phyloP scores from a whole-genome alignment of 2,888 invertebrate species.

The Neocrepidodera transversa region DNA sequence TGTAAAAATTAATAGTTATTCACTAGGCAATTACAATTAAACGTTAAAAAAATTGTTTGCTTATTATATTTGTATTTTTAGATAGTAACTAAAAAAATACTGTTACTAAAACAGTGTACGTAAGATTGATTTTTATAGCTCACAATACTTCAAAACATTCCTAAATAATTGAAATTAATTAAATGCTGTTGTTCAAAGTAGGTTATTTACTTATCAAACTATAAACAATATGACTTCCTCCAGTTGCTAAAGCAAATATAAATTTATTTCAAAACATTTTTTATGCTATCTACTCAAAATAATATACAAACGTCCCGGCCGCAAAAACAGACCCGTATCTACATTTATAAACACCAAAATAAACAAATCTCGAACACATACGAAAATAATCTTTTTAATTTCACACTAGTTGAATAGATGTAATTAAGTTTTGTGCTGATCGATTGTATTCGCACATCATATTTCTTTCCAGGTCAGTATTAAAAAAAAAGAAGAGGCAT shows the following conservation, averaged over 20 bases:
- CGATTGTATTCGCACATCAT: slow-evolving; percentile 30
- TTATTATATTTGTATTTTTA: too few species aligned
- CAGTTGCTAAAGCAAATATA: slow-evolving; percentile 23
- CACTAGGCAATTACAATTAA: too few species aligned
- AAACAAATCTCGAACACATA: slow-evolving; percentile 36
- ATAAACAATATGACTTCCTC: slow-evolving; percentile 30
- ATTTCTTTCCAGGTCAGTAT: slow-evolving; percentile 9
- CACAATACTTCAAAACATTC: too few species aligned
- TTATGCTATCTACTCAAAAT: slow-evolving; percentile 38
- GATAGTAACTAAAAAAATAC: too few species aligned
- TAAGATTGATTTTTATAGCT: too few species aligned
- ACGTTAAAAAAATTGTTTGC: too few species aligned
- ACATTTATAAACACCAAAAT: slow-evolving; percentile 41
- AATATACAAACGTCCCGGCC: slow-evolving; percentile 39
- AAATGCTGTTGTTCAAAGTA: too few species aligned
- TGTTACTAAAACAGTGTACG: too few species aligned
- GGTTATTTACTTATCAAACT: slow-evolving; percentile 19
- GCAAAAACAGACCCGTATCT: slow-evolving; percentile 37
- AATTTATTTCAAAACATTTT: slow-evolving; percentile 40
- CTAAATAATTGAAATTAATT: too few species aligned
- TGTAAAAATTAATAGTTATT: too few species aligned
- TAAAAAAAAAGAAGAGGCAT: too few species aligned
- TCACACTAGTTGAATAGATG: slow-evolving; percentile 27
- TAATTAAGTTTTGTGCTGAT: slow-evolving; percentile 34
- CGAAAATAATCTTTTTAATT: slow-evolving; percentile 33